phyloP scores from a whole-genome alignment of 1,140 invertebrate genomes.

The Brachionus paranguensis region DNA sequence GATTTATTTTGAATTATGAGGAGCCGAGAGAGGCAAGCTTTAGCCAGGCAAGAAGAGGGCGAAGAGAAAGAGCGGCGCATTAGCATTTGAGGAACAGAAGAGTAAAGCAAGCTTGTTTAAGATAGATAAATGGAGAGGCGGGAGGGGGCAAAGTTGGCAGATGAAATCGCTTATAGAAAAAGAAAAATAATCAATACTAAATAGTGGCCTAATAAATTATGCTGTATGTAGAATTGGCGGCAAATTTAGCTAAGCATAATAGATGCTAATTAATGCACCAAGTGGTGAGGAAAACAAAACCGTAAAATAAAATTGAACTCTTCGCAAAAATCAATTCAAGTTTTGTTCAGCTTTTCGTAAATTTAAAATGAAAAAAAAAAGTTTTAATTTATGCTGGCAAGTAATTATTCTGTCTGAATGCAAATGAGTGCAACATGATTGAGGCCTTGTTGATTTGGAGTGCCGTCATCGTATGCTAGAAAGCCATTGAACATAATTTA shows the following conservation, averaged over 20 bases:
- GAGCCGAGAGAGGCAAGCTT: not conserved
- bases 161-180: not conserved
- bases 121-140: not conserved
- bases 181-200: not conserved
- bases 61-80: not conserved
- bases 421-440: conserved; percentile 31
- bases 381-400: conserved; percentile 25
- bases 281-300: not conserved
- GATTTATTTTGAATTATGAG: conserved; percentile 11
- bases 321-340: conserved; percentile 15
- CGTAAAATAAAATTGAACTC: not conserved
- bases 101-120: not conserved
- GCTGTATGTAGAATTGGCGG: not conserved
- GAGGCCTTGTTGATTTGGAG: not conserved
- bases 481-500: not conserved
- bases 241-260: not conserved
- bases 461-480: not conserved
- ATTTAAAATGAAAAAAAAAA: not conserved
- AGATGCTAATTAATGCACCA: not conserved
- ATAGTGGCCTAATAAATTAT: not conserved
- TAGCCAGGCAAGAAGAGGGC: not conserved
- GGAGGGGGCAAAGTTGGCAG: not conserved
- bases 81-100: not conserved
- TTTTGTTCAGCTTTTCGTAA: not conserved
- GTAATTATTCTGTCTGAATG: conserved; percentile 26